Base-by-base conservation (phyloP, 2,113 vertebrate genomes). In the Psephotus haematonotus region DNA sequence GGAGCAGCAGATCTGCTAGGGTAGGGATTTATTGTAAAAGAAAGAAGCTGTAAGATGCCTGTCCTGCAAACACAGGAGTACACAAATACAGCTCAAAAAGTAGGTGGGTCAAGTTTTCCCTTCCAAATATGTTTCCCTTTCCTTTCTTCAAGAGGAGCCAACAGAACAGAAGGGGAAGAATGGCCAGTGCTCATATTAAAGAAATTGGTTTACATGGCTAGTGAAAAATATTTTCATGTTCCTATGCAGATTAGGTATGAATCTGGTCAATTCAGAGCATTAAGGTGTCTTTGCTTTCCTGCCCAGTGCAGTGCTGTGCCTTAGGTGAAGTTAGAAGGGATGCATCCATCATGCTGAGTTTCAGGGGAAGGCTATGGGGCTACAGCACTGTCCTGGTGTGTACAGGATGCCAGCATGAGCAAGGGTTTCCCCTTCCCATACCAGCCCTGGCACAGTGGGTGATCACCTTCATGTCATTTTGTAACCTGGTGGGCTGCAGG, bases 271-370 rank as follows among this genome's bases (percentile, higher is more conserved):
- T 24, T 77, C 44, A 47, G 57, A 86, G 25, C 39, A 46, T 29
- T 59, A 39, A 5, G 44, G 15, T 2, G 2, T 35, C 49, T 76
- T 22, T 41, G 37, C 76, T 71, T 71, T 70, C 55, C 55, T 39
- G 44, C 33, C 17, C 17, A 49, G 28, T 35, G 31, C 28, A 31
- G 69, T 27, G 44, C 19, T 2, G 0, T 8, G 3, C 2, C 1
- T 52, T 37, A 49, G 25, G 17, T 28, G 35, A 70, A 71, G 12
- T 7, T 3, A 19, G 33, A 31, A 28, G 27, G 39, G 13, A 14
- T 63, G 35, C 6, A 53, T 52, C 35, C 10, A 2, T 64, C 7
- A 0, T 19, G 29, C 17, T 5, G 31, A 41, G 25, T 69, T n/a
- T 16, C n/a, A 59, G 17, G 39, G 25, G 27, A 77, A 65, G n/a